phyloP scores from a whole-genome alignment of 2,797 vertebrate genomes.

The Atherinosoma microstoma region DNA sequence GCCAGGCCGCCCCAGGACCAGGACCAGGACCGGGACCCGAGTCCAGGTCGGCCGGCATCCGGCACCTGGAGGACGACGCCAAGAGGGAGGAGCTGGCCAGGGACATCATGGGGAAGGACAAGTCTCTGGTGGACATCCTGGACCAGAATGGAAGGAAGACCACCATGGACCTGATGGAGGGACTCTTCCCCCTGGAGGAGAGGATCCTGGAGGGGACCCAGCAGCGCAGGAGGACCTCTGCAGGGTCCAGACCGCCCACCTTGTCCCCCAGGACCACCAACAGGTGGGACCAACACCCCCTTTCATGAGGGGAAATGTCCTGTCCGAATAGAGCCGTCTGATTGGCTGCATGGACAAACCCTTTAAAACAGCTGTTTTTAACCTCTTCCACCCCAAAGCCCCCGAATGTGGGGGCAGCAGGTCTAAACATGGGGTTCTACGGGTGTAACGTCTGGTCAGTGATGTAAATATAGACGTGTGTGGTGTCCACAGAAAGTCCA shows the following conservation, averaged over 20 bases:
- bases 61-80: conserved; percentile 84
- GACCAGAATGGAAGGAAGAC: conserved; percentile 92
- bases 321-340: too few species aligned
- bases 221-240: conserved; percentile 85
- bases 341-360: too few species aligned
- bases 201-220: conserved; percentile 89
- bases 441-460: too few species aligned
- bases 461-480: too few species aligned
- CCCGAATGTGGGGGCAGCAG: too few species aligned
- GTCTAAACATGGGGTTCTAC: too few species aligned
- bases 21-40: not conserved
- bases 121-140: conserved; percentile 91
- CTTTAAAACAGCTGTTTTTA: too few species aligned
- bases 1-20: conserved; percentile 54
- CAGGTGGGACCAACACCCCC: conserved; percentile 39
- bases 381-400: too few species aligned
- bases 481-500: too few species aligned
- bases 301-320: too few species aligned
- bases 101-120: conserved; percentile 93
- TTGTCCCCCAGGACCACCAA: conserved; percentile 80
- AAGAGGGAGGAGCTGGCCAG: conserved; percentile 91
- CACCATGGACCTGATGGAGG: conserved; percentile 97
- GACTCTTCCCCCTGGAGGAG: conserved; percentile 92
- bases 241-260: conserved; percentile 68
- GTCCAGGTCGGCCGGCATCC: not conserved